Base-by-base conservation (phyloP, 2,888 invertebrate species). In the Adineta ricciae region DNA sequence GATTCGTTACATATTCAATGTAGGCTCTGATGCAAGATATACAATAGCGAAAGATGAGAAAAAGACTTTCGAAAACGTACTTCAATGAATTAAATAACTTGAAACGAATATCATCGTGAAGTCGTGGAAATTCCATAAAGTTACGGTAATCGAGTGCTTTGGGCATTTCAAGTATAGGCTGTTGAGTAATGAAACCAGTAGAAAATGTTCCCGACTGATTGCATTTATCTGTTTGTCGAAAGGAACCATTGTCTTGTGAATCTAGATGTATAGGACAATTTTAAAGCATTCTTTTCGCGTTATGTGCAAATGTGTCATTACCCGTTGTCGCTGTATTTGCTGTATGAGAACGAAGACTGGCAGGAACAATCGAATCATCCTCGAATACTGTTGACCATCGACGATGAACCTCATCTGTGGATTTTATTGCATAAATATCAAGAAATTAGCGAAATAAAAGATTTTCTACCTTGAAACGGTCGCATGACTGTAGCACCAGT, bases 391-490 rank as follows among this genome's bases (percentile, higher is more conserved):
- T 36, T 46, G n/a, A 38, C 52, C 56, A 83, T 50, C 52, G 52
- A 49, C 19, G 14, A 85, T 83, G 49, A 54, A 38, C 84, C 89
- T 87, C 46, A 89, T 87, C 16, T 87, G 85, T 2, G 88, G 87
- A 11, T 38, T 24, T 38, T 78, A 78, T 32, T 46, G 46, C 11
- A 46, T 46, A 46, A 46, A n/a, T n/a, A n/a, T n/a, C n/a, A n/a
- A n/a, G n/a, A n/a, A n/a, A n/a, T n/a, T n/a, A n/a, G n/a, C n/a
- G n/a, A n/a, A 7, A 38, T 8, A 73, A 14, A 38, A 1, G 19
- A 73, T 87, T 86, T 78, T 90, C 87, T n/a, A 89, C 89, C 85
- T 88, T 89, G 87, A 89, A 90, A 88, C 90, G 90, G 64, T 90
- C 87, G 27, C 90, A 86, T 87, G 89, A 90, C 84, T 89, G 86